Evolutionary conservation across 2,113 vertebrate species (phyloP).

Genomic region (Takifugu bimaculatus): DNA sequence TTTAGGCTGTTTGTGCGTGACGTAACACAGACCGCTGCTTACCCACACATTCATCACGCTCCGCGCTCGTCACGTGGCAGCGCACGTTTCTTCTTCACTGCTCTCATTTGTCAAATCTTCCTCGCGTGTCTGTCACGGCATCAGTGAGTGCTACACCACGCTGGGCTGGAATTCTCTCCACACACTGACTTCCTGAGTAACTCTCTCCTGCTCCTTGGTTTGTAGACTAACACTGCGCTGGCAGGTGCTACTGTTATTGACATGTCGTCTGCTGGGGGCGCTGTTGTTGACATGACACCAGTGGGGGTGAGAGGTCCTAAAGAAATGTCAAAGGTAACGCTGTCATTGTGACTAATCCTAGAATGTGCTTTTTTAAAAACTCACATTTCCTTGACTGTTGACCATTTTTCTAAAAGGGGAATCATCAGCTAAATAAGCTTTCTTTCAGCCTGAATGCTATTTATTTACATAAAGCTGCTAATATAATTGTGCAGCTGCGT

Average conservation of each 20-base stretch:
- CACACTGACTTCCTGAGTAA: conserved; percentile 21
- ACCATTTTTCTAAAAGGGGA: neutral
- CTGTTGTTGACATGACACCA: conserved; percentile 46
- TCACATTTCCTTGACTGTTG: conserved; percentile 14
- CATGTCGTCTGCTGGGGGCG: conserved; percentile 41
- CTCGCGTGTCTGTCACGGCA: neutral
- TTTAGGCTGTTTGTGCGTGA: conserved; percentile 31
- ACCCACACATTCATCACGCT: conserved; percentile 6
- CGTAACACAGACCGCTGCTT: conserved; percentile 18
- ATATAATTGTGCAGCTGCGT: no score
- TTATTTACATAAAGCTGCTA: no score
- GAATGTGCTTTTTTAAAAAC: conserved; percentile 1
- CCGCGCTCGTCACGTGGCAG: neutral
- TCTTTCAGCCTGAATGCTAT: neutral
- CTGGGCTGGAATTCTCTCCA: conserved; percentile 13
- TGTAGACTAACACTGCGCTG: conserved; percentile 54
- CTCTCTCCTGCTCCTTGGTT: conserved; percentile 40
- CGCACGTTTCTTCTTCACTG: neutral
- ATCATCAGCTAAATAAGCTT: neutral
- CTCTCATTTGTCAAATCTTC: conserved; percentile 6
- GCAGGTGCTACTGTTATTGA: conserved; percentile 48
- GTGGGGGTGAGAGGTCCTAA: conserved; percentile 15
- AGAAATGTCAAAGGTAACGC: conserved; percentile 34
- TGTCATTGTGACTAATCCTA: neutral
- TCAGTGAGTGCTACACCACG: conserved; percentile 1